Conservation (phyloP, 2,888 invertebrate species). For the Girardia tigrina region DNA sequence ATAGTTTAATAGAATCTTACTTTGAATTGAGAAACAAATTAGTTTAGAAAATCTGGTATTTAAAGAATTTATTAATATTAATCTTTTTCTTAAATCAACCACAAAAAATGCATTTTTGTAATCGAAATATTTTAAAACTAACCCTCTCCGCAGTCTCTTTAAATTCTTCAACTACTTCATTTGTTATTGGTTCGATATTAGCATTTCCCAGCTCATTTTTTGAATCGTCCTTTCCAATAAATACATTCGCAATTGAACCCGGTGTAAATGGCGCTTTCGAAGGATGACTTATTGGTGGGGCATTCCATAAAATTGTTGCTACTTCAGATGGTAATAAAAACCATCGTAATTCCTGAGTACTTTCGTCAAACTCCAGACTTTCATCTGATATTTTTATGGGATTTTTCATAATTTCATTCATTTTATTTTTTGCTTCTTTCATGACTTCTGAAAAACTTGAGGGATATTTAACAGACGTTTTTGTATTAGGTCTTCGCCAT, state of each 20-base stretch:
- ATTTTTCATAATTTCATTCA: not conserved
- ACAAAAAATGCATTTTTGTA: no score
- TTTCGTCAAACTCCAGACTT: constrained; percentile 20
- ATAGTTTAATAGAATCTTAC: no score
- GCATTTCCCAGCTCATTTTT: not conserved
- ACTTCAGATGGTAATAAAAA: constrained; percentile 77
- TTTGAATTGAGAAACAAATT: no score
- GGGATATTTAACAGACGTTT: not conserved
- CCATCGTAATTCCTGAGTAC: constrained; percentile 58
- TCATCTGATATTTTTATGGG: constrained; percentile 5
- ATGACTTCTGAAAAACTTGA: not conserved
- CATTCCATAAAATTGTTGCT: constrained; percentile 47
- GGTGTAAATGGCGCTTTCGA: not conserved
- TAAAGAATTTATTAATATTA: no score
- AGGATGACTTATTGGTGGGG: not conserved
- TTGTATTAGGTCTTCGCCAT: constrained; percentile 54
- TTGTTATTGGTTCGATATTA: not conserved
- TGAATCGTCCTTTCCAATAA: not conserved
- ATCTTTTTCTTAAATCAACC: no score
- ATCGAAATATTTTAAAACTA: no score
- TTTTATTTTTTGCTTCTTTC: not conserved
- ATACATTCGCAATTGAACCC: not conserved
- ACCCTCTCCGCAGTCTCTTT: not conserved
- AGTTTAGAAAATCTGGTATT: no score
- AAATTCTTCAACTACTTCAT: constrained; percentile 13